phyloP scores from a whole-genome alignment of 1,140 invertebrate species.

The Drosophila tsacasi region DNA sequence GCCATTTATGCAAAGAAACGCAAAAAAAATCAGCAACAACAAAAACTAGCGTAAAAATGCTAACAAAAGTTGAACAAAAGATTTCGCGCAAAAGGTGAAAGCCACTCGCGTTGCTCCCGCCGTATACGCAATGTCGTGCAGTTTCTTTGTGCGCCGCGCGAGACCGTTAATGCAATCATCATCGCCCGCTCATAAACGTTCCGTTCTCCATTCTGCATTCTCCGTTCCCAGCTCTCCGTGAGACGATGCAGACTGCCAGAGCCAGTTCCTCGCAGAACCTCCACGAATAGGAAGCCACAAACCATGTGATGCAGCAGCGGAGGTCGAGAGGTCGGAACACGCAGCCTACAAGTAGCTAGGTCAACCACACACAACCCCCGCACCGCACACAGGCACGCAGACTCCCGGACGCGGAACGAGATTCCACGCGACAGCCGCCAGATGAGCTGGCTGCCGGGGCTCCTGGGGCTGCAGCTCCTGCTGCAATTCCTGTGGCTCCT shows the following conservation, averaged over 20 bases:
- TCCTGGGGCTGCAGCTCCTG: slow-evolving; percentile 73
- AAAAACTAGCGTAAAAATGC: slow-evolving; percentile 16
- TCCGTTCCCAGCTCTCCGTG: slow-evolving; percentile 53
- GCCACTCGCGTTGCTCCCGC: slow-evolving; percentile 52
- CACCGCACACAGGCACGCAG: slow-evolving; percentile 22
- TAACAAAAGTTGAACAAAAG: slow-evolving; percentile 51
- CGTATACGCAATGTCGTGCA: slow-evolving; percentile 57
- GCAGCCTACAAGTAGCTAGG: slow-evolving; percentile 77
- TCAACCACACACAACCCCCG: slow-evolving; percentile 50
- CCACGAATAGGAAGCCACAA: slow-evolving; percentile 44
- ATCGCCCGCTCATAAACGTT: slow-evolving; percentile 52
- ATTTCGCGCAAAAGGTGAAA: slow-evolving; percentile 74
- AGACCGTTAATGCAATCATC: slow-evolving; percentile 64
- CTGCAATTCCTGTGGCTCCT: slow-evolving; percentile 73
- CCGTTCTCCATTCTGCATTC: slow-evolving; percentile 42
- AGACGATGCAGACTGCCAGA: slow-evolving; percentile 65
- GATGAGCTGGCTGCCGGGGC: slow-evolving; percentile 78
- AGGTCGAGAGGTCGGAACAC: slow-evolving; percentile 71
- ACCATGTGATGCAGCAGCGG: slow-evolving; percentile 73
- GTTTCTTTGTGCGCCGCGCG: slow-evolving; percentile 56
- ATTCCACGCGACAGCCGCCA: slow-evolving; percentile 29
- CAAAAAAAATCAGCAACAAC: slow-evolving; percentile 13
- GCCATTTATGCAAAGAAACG: slow-evolving; percentile 78
- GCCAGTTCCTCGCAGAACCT: slow-evolving; percentile 28
- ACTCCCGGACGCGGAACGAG: slow-evolving; percentile 26